Evolutionary conservation across 2,888 invertebrate species (phyloP), one percentile per base, ranked within the genome.

Genomic region (Polyommatus iphigenia): DNA sequence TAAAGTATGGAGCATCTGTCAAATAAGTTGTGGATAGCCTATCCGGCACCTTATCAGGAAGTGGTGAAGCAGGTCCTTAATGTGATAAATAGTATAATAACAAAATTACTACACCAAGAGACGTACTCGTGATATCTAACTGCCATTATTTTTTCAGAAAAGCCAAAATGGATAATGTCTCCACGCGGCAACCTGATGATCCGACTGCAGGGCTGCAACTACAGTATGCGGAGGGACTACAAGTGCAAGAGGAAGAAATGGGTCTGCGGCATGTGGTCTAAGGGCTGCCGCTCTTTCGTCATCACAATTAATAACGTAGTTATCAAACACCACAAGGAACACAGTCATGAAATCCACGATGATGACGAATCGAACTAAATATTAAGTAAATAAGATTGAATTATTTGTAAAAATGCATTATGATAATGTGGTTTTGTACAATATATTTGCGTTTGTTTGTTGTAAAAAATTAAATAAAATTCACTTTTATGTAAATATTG

Each of bases 201-300:
- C 10, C 62, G 62, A 62, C 62, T 62, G 10, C 20, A 62, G 62
- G 62, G 62, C 24, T 62, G 62, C 24, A 62, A 67, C 67, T 67
- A 32, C 2, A 67, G 67, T 4, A 46, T 8, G 67, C 62, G 76
- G 29, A 81, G 79, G 57, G 75, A 79, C 72, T 80, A 24, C 24
- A 62, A 77, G 46, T 24, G 67, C 29, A 15, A 67, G 82, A 62
- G 62, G 62, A 62, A 62, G 62, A 62, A 62, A 62, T 83, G 83
- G 81, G 78, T 81, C 2, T 84, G 84, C 20, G 78, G 76, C 20
- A 80, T 83, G 71, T 82, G 82, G 80, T 78, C 79, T 2, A 78
- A 76, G 10, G 85, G 85, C 0, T 87, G 88, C 76, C 82, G 83
- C 18, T 85, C 86, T 7, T 71, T 79, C 1, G 62, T 88, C 7